Evolutionary conservation across 2,113 vertebrate species (phyloP), one percentile per base, ranked within the genome.

Genomic region (Entomyzon cyanotis): DNA sequence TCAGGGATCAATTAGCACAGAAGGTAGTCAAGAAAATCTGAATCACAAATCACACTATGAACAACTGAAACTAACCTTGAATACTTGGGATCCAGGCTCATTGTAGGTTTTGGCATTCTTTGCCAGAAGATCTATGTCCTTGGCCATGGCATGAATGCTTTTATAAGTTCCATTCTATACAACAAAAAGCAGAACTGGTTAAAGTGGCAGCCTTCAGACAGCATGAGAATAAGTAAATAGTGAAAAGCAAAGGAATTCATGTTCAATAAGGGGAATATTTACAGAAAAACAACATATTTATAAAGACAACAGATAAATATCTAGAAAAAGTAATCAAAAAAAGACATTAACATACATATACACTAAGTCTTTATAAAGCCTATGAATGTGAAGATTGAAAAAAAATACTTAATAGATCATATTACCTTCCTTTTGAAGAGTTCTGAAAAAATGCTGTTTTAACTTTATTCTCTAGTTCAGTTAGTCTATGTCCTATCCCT

Each of bases 41-140:
- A 87, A 60, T 39, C 37, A 47, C 7, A 65, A 64, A 87, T 33
- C 22, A 55, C 85, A 58, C 31, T 13, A 21, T 13, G 49, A 84
- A 47, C n/a, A 87, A 64, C 21, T 39, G 77, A 79, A 97, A 97
- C 97, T 96, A 92, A 99, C 99, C 99, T 99, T 99, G 93, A 99
- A 99, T 35, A 99, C 99, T 97, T 99, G 99, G 39, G 99, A 99
- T 86, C 99, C 99, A 69, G 99, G 99, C 75, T 99, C 99, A 90
- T 99, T 99, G 83, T 99, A 99, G 13, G 99, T 99, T 98, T 99
- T 99, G 95, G 99, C 99, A 97, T 99, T 99, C 98, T 99, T 99
- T 94, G 98, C 99, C 89, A 99, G 97, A 62, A 99, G 97, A 95
- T 99, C 99, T 87, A 99, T 98, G 94, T 99, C 99, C 98, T 99